Evolutionary conservation across 1,140 invertebrate genomes (phyloP), one percentile per base, ranked within the genome.

Genomic region (Diachasmimorpha longicaudata): DNA sequence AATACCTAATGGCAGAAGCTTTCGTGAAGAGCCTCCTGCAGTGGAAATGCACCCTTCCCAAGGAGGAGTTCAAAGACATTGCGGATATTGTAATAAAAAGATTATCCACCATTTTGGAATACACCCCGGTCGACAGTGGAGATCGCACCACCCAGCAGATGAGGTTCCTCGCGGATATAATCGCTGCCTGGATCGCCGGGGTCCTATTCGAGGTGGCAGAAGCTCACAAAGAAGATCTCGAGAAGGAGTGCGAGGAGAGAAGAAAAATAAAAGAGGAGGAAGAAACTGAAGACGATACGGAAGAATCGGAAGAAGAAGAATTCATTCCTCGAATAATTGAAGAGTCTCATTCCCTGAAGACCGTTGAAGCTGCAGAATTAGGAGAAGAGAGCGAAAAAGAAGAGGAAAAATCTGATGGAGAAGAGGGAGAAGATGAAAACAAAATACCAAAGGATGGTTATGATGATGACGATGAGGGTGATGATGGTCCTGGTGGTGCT

Each of bases 141-240:
- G 86, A 88, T 25, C 77, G 84, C 5, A 81, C 82, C 11, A 85
- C 81, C 11, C 83, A 86, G 36, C 88, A 89, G 72, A 82, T 89
- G 78, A 79, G 74, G n/a, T 78, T 86, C 44, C 70, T 89, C 0
- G 79, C 88, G 4, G 83, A 89, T 21, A 23, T 84, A 0, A 71
- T 89, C 25, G 85, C 85, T 5, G 82, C 81, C 39, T 89, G 88
- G 87, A 81, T 89, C 42, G 69, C 82, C 0, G 86, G 84, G 0
- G 74, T 89, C 4, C 42, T 88, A 0, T 39, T 80, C 0, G 83
- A 88, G 63, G 80, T 88, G 0, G 81, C 83, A 2, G 74, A 86
- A 19, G 63, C 71, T 5, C 74, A 82, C 10, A 79, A 79, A 63
- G 68, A 81, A 0, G 76, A 83, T 52, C 4, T 87, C 0, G 69